These are phyloP conservation scores for Saccostrea echinata DNA, from an alignment of 1,140 invertebrate genomes.

Conservation along the genomic window DNA sequence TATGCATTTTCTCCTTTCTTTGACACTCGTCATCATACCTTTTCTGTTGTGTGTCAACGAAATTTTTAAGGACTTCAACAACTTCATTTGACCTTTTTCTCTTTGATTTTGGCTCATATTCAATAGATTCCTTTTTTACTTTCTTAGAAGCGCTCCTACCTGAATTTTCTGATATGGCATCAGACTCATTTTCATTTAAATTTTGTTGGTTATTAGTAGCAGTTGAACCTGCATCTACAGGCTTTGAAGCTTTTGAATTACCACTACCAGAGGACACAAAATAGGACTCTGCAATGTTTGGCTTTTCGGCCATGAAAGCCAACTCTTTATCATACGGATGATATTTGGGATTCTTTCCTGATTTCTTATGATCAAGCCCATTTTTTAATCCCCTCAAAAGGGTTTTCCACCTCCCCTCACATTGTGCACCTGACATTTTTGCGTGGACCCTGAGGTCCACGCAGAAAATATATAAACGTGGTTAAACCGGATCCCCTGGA, in stretches of 20 bases:
- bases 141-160: background rate
- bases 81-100: no score
- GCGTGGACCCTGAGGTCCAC: no score
- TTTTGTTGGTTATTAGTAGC: constrained; percentile 1
- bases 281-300: no score
- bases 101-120: no score
- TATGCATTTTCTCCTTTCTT: background rate
- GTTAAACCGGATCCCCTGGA: no score
- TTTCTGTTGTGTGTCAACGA: no score
- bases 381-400: constrained; percentile 6
- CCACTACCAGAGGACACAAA: no score
- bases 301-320: constrained; percentile 4
- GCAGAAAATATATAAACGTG: no score
- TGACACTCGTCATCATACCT: constrained; percentile 4
- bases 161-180: background rate
- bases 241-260: background rate
- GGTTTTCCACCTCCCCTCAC: background rate
- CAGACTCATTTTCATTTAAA: background rate
- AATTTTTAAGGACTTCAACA: no score
- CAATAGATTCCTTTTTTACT: background rate
- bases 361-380: background rate
- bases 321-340: background rate
- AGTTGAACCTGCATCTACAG: background rate
- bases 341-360: background rate
- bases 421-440: background rate